A percentile compares a stretch with the other conserved stretches of the same genome.
These are phyloP conservation scores for Troglohyphantes excavatus DNA, from an alignment of 2,888 invertebrate species.

Conservation along the genomic window DNA sequence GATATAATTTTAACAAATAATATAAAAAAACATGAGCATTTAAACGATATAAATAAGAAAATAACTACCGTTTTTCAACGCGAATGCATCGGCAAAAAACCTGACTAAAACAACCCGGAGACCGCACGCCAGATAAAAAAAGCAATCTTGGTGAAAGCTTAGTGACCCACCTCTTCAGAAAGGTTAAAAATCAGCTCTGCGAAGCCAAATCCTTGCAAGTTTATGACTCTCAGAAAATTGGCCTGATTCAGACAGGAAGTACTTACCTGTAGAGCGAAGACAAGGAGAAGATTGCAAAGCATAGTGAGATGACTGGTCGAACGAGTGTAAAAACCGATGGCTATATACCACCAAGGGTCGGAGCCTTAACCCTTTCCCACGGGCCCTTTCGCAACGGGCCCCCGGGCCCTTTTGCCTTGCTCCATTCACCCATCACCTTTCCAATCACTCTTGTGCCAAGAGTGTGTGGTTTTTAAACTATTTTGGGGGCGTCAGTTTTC, in stretches of 20 bases:
- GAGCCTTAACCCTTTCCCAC: conserved; percentile 71
- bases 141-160: not conserved
- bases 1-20: too few relatives aligned
- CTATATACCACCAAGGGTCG: conserved; percentile 63
- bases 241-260: conserved; percentile 18
- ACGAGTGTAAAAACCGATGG: conserved; percentile 40
- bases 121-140: not conserved
- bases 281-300: conserved; percentile 49
- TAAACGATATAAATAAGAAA: too few relatives aligned
- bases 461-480: not conserved
- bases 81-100: too few relatives aligned
- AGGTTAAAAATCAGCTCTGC: not conserved
- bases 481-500: not conserved
- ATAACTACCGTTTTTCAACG: too few relatives aligned
- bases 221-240: not conserved
- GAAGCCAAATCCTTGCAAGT: too few relatives aligned
- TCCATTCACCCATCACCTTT: conserved; percentile 22
- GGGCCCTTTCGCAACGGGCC: conserved; percentile 36
- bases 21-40: too few relatives aligned
- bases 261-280: conserved; percentile 60
- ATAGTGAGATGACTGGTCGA: conserved; percentile 61
- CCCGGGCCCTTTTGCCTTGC: not conserved
- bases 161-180: not conserved
- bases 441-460: not conserved
- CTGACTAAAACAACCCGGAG: too few relatives aligned